phyloP scores from a whole-genome alignment of 2,113 vertebrate species.

The Enhydra lutris region DNA sequence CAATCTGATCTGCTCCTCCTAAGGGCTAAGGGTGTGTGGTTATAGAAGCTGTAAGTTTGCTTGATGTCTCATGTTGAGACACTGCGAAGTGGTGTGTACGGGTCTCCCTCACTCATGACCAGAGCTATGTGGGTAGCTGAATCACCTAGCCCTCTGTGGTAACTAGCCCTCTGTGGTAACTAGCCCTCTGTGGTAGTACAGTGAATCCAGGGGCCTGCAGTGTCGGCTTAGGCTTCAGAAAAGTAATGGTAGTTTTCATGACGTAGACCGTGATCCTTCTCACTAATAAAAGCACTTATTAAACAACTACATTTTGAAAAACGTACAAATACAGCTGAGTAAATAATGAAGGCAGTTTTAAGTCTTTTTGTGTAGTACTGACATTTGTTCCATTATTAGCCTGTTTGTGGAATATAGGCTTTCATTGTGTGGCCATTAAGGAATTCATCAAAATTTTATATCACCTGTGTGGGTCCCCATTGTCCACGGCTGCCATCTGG shows the following conservation, averaged over 20 bases:
- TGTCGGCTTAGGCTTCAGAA: background rate
- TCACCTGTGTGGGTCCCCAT: background rate
- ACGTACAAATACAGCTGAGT: background rate
- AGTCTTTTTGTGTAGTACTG: background rate
- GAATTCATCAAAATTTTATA: conserved; percentile 73
- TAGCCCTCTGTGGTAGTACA: background rate
- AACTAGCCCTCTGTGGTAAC: background rate
- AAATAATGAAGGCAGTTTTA: conserved; percentile 19
- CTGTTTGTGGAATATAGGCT: conserved; percentile 29
- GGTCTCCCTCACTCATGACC: background rate
- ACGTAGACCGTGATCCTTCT: background rate
- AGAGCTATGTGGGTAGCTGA: background rate
- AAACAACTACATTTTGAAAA: conserved; percentile 10
- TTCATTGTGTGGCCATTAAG: conserved; percentile 48
- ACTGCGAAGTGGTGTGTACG: background rate
- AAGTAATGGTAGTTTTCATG: background rate
- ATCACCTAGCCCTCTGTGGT: background rate
- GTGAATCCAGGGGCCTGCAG: background rate
- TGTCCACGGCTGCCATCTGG: conserved; percentile 58
- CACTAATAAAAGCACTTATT: background rate
- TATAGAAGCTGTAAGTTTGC: background rate
- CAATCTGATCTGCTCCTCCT: background rate
- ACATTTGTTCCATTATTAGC: conserved; percentile 53
- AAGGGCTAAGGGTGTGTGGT: background rate
- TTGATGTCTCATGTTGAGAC: background rate